Conservation (phyloP, 2,113 vertebrate genomes). For the Alectura lathami region DNA sequence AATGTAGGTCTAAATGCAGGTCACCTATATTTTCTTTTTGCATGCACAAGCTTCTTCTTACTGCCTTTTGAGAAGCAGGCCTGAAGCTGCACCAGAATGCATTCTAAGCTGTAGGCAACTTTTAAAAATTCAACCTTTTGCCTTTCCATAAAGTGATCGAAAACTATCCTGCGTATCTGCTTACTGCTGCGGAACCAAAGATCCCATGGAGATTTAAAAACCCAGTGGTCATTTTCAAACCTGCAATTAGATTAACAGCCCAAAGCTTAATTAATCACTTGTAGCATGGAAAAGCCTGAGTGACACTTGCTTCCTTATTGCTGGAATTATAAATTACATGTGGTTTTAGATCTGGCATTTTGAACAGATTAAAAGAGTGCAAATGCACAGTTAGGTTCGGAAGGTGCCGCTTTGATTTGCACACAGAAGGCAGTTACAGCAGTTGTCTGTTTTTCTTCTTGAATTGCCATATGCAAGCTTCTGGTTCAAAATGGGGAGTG, state of each 20-base stretch:
- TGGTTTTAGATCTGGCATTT: not conserved
- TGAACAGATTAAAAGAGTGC: conserved; percentile 8
- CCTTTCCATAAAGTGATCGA: not conserved
- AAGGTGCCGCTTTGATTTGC: not conserved
- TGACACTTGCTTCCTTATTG: not conserved
- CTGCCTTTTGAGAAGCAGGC: not conserved
- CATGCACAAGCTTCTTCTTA: not conserved
- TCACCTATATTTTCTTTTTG: not conserved
- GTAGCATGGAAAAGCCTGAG: not conserved
- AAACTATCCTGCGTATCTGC: not conserved
- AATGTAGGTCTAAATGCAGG: not conserved
- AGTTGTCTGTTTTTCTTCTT: conserved; percentile 37
- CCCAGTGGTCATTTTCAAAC: not conserved
- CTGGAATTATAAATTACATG: not conserved
- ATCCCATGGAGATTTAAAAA: not conserved
- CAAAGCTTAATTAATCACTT: not conserved
- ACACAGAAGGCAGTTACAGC: not conserved
- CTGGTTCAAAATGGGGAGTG: not conserved
- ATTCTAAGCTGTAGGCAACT: not conserved
- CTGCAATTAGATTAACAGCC: not conserved
- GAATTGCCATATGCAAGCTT: conserved; percentile 11
- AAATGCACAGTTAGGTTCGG: not conserved
- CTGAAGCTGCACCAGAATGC: not conserved
- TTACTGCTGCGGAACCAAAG: not conserved
- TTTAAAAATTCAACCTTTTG: not conserved